phyloP scores from a whole-genome alignment of 2,888 invertebrate genomes.

The Tubulanus polymorphus region DNA sequence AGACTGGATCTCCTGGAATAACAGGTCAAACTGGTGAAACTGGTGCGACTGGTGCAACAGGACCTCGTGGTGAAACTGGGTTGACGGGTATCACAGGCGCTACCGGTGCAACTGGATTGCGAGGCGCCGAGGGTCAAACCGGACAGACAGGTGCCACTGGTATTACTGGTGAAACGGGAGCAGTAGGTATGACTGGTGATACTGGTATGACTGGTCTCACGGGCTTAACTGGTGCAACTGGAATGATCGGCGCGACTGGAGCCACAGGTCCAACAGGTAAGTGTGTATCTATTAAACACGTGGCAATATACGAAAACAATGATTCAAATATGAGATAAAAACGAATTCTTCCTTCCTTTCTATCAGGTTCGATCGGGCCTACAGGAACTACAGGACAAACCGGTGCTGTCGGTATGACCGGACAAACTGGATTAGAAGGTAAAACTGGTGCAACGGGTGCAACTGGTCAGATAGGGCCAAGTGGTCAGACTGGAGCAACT shows the following conservation, averaged over 20 bases:
- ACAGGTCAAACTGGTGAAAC: neutral
- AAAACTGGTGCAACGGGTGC: conserved; percentile 42
- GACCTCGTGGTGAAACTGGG: neutral
- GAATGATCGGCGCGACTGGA: too few species aligned
- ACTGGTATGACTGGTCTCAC: too few species aligned
- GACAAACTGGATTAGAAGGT: conserved; percentile 8
- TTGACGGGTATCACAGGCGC: neutral
- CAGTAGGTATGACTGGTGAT: too few species aligned
- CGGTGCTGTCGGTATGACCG: conserved; percentile 53
- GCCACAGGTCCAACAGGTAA: too few species aligned
- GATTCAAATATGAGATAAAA: too few species aligned
- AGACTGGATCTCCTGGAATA: neutral
- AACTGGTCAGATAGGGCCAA: conserved; percentile 1
- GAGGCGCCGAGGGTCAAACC: neutral
- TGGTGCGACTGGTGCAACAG: neutral
- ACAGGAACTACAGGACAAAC: conserved; percentile 67
- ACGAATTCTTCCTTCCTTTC: too few species aligned
- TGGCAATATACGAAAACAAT: too few species aligned
- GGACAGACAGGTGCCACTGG: neutral
- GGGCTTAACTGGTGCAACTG: too few species aligned
- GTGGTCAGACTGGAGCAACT: conserved; percentile 44
- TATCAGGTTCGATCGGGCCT: too few species aligned
- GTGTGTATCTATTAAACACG: too few species aligned
- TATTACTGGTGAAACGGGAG: neutral
- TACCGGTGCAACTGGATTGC: neutral